Evolutionary conservation across 2,888 invertebrate genomes (phyloP).

Genomic region (Zelleria hepariella): DNA sequence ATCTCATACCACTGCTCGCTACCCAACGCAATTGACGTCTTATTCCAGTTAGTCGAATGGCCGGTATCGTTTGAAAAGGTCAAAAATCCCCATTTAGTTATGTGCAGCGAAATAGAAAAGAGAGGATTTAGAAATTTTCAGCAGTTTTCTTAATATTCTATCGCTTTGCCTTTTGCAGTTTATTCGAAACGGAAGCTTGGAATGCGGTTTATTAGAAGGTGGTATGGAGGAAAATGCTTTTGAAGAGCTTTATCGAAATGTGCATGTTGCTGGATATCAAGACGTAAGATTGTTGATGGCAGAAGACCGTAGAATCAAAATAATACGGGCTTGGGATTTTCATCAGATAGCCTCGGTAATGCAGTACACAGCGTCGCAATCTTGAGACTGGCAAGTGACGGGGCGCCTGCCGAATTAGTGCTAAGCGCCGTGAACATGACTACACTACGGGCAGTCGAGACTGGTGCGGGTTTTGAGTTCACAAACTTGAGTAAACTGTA

Average conservation of each 20-base stretch:
- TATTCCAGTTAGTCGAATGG: background rate
- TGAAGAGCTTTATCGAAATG: background rate
- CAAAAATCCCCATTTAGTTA: background rate
- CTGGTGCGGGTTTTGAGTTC: too few species aligned
- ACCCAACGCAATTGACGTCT: background rate
- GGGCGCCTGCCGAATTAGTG: background rate
- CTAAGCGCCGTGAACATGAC: too few species aligned
- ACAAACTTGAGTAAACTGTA: too few species aligned
- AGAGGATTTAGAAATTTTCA: background rate
- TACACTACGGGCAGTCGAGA: too few species aligned
- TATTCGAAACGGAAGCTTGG: background rate
- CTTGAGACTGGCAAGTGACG: background rate
- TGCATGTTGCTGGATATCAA: too few species aligned
- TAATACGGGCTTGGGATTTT: too few species aligned
- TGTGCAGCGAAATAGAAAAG: background rate
- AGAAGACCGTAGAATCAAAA: too few species aligned
- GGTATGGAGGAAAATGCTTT: background rate
- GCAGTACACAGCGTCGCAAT: background rate
- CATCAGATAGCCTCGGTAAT: too few species aligned
- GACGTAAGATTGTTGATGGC: too few species aligned
- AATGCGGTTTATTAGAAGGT: background rate
- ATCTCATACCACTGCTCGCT: background rate
- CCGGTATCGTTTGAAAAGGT: background rate
- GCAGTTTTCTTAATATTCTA: conserved; percentile 1
- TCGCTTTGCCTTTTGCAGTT: background rate